These are phyloP conservation scores for Chrysolina oricalcia DNA, from an alignment of 2,888 invertebrate genomes.

Conservation along the genomic window DNA sequence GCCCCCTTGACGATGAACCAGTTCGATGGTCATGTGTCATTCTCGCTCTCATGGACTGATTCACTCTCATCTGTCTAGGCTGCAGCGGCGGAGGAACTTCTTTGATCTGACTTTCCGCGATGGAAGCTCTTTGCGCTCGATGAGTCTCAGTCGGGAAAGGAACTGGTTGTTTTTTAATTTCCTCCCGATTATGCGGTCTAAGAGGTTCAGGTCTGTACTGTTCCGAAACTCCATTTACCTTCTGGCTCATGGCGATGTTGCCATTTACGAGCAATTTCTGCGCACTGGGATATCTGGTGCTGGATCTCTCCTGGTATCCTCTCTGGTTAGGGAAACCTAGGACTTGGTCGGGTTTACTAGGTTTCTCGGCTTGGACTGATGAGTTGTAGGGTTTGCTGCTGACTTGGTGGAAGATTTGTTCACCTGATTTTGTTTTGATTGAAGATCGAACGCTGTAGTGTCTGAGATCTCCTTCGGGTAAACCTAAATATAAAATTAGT, in stretches of 20 bases:
- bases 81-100: slow-evolving; percentile 68
- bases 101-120: slow-evolving; percentile 64
- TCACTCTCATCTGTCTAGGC: slow-evolving; percentile 68
- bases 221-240: slow-evolving; percentile 66
- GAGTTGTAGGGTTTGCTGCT: slow-evolving; percentile 62
- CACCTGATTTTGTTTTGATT: slow-evolving; percentile 61
- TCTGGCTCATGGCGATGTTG: slow-evolving; percentile 70
- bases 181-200: slow-evolving; percentile 58
- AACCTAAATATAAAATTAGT: slow-evolving; percentile 40
- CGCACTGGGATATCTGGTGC: slow-evolving; percentile 69
- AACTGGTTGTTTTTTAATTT: slow-evolving; percentile 29
- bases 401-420: slow-evolving; percentile 64
- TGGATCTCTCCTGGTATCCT: slow-evolving; percentile 70
- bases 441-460: slow-evolving; percentile 58
- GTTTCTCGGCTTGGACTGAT: slow-evolving; percentile 48
- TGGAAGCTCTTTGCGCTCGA: slow-evolving; percentile 65
- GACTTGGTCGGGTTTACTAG: slow-evolving; percentile 53
- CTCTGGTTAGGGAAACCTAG: slow-evolving; percentile 64
- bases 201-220: slow-evolving; percentile 69
- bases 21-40: slow-evolving; percentile 62
- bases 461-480: slow-evolving; percentile 55
- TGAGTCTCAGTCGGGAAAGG: slow-evolving; percentile 43
- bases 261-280: slow-evolving; percentile 73
- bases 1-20: slow-evolving; percentile 53
- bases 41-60: slow-evolving; percentile 68